Evolutionary conservation across 2,113 vertebrate genomes (phyloP).

Genomic region (Holacanthus passer): DNA sequence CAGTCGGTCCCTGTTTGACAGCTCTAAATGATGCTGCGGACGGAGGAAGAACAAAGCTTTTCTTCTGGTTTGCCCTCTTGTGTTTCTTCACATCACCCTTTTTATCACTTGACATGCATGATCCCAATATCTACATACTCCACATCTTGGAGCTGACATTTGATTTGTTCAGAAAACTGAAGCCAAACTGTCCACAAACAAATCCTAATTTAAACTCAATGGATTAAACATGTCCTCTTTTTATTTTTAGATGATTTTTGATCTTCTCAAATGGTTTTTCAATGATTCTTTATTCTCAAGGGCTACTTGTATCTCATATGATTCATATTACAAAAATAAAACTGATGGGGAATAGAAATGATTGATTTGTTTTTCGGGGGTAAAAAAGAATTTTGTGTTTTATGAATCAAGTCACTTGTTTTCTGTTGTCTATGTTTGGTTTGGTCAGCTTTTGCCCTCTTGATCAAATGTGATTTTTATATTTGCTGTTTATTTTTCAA

Average conservation of each 20-base stretch:
- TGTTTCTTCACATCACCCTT: constrained; percentile 5
- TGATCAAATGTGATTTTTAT: neutral
- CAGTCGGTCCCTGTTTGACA: constrained; percentile 28
- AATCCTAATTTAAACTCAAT: neutral
- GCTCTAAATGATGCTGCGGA: constrained; percentile 30
- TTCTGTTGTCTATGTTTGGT: neutral
- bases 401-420: too few relatives aligned
- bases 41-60: constrained; percentile 7
- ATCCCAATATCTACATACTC: neutral
- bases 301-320: neutral
- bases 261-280: neutral
- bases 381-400: neutral
- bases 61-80: constrained; percentile 6
- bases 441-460: neutral
- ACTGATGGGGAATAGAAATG: too few relatives aligned
- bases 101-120: neutral
- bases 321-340: neutral
- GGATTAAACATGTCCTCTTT: neutral
- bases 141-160: neutral
- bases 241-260: neutral
- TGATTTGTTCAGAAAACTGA: neutral
- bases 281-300: neutral
- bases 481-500: neutral
- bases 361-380: neutral
- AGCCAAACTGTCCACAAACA: neutral